Conservation (phyloP, 2,888 invertebrate species). For the Tenthredo mesomela region DNA sequence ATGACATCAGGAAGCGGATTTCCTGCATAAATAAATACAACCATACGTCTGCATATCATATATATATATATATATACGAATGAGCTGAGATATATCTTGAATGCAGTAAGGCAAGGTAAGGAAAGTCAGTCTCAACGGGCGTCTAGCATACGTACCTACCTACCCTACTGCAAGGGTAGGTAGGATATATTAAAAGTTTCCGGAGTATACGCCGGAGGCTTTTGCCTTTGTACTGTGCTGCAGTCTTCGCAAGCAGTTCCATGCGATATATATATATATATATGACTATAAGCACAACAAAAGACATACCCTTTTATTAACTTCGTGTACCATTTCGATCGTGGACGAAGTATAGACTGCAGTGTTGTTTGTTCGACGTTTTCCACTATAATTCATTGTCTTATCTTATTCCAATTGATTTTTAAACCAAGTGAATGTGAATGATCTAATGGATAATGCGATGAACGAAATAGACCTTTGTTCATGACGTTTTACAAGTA, state of each 20-base stretch:
- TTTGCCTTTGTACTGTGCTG: constrained; percentile 52
- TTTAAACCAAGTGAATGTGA: background rate
- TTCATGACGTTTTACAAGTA: background rate
- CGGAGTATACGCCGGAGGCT: constrained; percentile 54
- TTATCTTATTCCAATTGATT: background rate
- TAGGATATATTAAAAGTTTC: constrained; percentile 70
- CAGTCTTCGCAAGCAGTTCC: constrained; percentile 27
- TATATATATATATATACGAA: background rate
- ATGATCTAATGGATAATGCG: background rate
- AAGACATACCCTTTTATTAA: constrained; percentile 25
- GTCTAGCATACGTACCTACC: constrained; percentile 65
- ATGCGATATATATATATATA: background rate
- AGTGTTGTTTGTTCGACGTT: background rate
- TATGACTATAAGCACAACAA: constrained; percentile 39
- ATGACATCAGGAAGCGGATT: background rate
- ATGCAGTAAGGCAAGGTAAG: background rate
- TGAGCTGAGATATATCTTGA: background rate
- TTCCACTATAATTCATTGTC: background rate
- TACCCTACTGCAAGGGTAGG: constrained; percentile 58
- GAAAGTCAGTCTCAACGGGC: constrained; percentile 64
- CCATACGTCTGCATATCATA: background rate
- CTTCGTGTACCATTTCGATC: background rate
- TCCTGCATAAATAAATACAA: background rate
- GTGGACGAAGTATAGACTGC: background rate
- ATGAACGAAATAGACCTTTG: background rate